Conservation (phyloP, 1,140 invertebrate species). For the Apocrypta bakeri region DNA sequence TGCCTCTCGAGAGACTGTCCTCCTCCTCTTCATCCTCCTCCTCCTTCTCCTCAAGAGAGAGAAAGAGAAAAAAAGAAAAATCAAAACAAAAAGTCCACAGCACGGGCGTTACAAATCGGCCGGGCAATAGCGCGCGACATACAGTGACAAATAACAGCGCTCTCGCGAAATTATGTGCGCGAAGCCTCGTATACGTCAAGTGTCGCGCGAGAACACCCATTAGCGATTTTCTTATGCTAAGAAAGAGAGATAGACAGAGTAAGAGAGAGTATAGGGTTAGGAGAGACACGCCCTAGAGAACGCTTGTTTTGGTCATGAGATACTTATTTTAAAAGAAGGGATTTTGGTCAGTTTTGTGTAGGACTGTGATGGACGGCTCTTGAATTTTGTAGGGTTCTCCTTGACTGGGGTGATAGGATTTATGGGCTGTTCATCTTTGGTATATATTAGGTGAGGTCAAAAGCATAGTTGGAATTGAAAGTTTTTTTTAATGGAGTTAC, state of each 20-base stretch:
- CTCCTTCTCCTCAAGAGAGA: too few species aligned
- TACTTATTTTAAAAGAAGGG: background rate
- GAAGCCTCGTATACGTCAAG: background rate
- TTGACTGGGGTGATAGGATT: background rate
- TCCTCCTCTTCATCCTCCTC: too few species aligned
- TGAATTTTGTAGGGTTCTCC: background rate
- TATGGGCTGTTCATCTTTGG: background rate
- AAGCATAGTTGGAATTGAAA: background rate
- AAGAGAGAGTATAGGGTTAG: background rate
- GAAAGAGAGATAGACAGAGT: background rate
- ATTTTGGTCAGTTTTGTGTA: background rate
- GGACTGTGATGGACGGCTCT: background rate
- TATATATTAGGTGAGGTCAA: background rate
- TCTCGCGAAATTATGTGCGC: slow-evolving; percentile 29
- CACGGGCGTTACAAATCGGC: slow-evolving; percentile 20
- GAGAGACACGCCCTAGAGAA: background rate
- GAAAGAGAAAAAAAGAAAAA: background rate
- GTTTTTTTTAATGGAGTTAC: background rate
- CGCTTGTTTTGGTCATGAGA: background rate
- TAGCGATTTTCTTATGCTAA: background rate
- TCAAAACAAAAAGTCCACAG: background rate
- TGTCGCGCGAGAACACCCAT: background rate
- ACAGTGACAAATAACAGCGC: slow-evolving; percentile 32
- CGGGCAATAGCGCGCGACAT: background rate
- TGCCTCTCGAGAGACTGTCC: background rate